Conservation (phyloP, 2,888 invertebrate genomes). For the Pyrrhosoma nymphula region DNA sequence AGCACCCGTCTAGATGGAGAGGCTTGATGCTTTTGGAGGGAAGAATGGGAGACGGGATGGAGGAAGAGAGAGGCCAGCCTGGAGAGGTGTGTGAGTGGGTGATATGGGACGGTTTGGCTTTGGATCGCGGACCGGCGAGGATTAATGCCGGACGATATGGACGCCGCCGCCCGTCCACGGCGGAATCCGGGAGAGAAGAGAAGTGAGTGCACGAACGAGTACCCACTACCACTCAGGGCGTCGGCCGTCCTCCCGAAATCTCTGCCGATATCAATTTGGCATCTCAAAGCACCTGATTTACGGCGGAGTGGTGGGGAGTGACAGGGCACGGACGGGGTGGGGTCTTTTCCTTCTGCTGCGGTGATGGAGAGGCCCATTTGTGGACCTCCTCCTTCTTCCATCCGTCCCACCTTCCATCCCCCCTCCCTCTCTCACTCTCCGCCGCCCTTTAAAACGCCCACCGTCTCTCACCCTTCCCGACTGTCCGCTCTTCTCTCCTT, state of each 20-base stretch:
- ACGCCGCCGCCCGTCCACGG: slow-evolving; percentile 5
- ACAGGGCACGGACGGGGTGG: slow-evolving; percentile 16
- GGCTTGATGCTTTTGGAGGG: neutral
- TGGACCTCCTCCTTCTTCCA: neutral
- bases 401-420: neutral
- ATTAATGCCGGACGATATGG: slow-evolving; percentile 22
- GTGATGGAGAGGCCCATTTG: slow-evolving; percentile 39
- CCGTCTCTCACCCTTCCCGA: neutral
- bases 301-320: slow-evolving; percentile 28
- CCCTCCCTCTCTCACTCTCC: neutral
- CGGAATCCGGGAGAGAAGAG: neutral
- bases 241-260: neutral
- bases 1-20: neutral
- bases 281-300: slow-evolving; percentile 39
- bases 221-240: neutral
- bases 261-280: slow-evolving; percentile 39
- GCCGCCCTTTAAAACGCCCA: neutral
- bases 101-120: neutral
- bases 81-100: neutral
- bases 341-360: neutral
- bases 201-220: neutral
- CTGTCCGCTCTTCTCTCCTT: neutral
- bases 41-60: neutral
- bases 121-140: neutral
- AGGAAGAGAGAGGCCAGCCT: too few relatives aligned